Base-by-base conservation (phyloP, 1,140 invertebrate genomes). In the Drosophila sucinea region DNA sequence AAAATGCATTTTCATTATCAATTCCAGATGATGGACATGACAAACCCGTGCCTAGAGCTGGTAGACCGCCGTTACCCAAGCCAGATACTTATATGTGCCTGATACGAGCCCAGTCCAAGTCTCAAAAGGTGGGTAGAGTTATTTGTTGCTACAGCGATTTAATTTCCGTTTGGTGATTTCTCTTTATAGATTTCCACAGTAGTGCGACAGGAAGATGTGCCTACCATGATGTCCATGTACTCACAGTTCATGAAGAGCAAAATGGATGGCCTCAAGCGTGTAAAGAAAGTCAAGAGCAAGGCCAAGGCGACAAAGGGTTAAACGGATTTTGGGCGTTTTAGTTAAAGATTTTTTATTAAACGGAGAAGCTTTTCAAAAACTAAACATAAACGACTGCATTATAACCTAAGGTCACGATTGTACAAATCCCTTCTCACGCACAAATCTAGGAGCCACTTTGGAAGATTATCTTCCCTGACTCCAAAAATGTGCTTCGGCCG, bases 141-240 rank as follows among this genome's bases (percentile, higher is more conserved):
- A 1, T 0, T 2, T 27, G 25, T 11, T 5, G 1, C 10, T 1
- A 1, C 23, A 3, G 17, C 11, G 44, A 6, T 8, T 10, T 6
- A 30, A n/a, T 55, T 38, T 33, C 8, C 8, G 23, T 51, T 3
- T 29, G 0, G 17, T 32, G 62, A 11, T 11, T 41, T 8, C 25
- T 6, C 38, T 1, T 55, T 7, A 8, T 27, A 92, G 91, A 95
- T 97, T 70, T 94, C 94, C 10, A 97, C 96, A 73, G 93, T 97
- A 70, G 95, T 97, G 91, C 94, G 95, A 91, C 94, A 96, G 73
- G 96, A 95, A 90, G 96, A 97, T 93, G 95, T 97, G 0, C 96
- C 96, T 91, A 96, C 96, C 93, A 97, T 97, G 92, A 96, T 97
- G 92, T 94, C 95, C 78, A 96, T 96, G 33, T 97, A 97, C 92